Evolutionary conservation across 2,113 vertebrate species (phyloP).

Genomic region (Emberiza fucata): DNA sequence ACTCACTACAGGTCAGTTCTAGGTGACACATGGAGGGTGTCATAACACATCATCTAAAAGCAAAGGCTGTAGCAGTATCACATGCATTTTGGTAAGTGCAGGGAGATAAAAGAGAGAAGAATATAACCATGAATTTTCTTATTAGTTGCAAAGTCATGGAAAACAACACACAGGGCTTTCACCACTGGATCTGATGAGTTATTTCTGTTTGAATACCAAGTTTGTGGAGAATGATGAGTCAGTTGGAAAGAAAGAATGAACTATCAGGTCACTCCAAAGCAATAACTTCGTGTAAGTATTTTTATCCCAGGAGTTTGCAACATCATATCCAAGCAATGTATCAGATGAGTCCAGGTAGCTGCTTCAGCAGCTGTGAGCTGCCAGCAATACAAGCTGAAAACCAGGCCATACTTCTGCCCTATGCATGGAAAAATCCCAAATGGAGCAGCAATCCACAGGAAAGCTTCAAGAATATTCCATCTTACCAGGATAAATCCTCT

Average conservation of each 20-base stretch:
- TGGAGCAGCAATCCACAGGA: neutral
- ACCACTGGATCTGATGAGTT: neutral
- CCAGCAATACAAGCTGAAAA: neutral
- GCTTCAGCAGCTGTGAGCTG: neutral
- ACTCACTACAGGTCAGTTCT: fast-evolving
- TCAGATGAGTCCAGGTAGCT: neutral
- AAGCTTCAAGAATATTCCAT: neutral
- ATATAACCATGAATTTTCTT: neutral
- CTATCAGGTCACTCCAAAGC: neutral
- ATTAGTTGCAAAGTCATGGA: neutral
- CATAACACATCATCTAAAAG: neutral
- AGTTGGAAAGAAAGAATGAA: neutral
- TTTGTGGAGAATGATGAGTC: neutral
- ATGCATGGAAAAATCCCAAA: neutral
- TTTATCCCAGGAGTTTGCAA: neutral
- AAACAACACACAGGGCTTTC: neutral
- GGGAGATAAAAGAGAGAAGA: neutral
- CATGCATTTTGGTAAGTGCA: neutral
- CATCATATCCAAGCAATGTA: neutral
- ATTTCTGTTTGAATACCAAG: neutral
- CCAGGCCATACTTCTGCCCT: neutral
- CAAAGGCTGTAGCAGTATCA: neutral
- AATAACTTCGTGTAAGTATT: neutral
- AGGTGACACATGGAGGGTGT: neutral
- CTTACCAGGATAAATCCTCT: neutral